Evolutionary conservation across 37 sponge, comb jelly and placozoan species (phyloP), one percentile per base, ranked within the genome.

Genomic region (Eunapius fragilis): DNA sequence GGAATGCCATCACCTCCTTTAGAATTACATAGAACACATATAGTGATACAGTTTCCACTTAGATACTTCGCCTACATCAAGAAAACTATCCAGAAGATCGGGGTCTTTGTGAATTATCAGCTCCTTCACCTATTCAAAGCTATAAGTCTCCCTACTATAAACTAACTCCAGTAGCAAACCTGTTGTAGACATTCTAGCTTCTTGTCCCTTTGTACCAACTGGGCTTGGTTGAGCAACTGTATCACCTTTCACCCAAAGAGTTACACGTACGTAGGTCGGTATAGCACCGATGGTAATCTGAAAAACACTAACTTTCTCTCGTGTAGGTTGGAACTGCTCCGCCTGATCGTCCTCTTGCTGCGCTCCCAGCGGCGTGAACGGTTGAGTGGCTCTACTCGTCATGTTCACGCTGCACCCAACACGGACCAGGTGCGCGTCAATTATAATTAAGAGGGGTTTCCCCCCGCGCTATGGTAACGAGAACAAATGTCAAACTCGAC

Each of bases 1-100:
- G 93, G 70, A 95, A 96, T 25, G 95, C 94, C 37, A 96, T 84
- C 26, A 98, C 91, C 76, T 98, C 98, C 96, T 96, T 67, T 10
- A 87, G 7, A 84, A 33, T 24, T 33, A 37, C 27, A 48, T 49
- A 76, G 23, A 31, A 37, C 41, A 70, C 23, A 41, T 49, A 67
- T 2, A 37, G 36, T 70, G 33, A 71, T 89, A 69, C 10, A 33
- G 26, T 71, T 73, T 26, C n/a, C 41, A 13, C 67, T 36, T 12
- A 10, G 68, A 0, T 70, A 37, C 10, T 33, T 47, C 19, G 37
- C 91, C 72, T 36, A 94, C 97, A 49, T 96, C 97, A 71, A 96
- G 85, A 69, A 96, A 96, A 75, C 86, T 92, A 84, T 94, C 96
- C 81, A 98, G 88, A 12, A 98, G 79, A 1, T 80, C 77, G 17